Evolutionary conservation across 2,888 invertebrate species (phyloP).

Genomic region (Pediacus dermestoides): DNA sequence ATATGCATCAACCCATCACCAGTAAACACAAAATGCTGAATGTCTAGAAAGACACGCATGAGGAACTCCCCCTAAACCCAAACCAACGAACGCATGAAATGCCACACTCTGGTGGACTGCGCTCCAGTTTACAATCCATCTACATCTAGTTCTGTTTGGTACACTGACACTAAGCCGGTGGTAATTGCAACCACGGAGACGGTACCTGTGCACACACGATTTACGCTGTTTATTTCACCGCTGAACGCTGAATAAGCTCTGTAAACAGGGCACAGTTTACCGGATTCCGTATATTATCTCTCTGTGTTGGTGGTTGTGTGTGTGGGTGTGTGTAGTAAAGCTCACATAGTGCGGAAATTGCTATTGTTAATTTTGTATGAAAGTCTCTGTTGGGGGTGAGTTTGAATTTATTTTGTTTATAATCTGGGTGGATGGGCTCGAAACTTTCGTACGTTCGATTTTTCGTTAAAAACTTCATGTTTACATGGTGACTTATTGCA

Average conservation of each 20-base stretch:
- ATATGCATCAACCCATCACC: not conserved
- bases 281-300: not conserved
- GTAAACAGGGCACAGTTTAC: not conserved
- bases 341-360: slow-evolving; percentile 1
- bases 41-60: slow-evolving; percentile 26
- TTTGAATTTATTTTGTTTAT: too few relatives aligned
- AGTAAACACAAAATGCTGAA: slow-evolving; percentile 1
- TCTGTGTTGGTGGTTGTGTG: not conserved
- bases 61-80: slow-evolving; percentile 29
- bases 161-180: slow-evolving; percentile 6
- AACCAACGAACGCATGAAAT: slow-evolving; percentile 19
- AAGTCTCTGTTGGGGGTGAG: too few relatives aligned
- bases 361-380: not conserved
- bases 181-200: slow-evolving; percentile 2
- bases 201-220: not conserved
- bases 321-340: not conserved
- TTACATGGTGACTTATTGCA: too few relatives aligned
- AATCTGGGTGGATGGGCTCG: too few relatives aligned
- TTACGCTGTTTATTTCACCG: not conserved
- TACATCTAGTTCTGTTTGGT: slow-evolving; percentile 5
- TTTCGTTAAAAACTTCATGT: too few relatives aligned
- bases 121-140: slow-evolving; percentile 8
- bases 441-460: too few relatives aligned
- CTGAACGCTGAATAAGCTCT: slow-evolving; percentile 3
- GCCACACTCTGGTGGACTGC: slow-evolving; percentile 21